Percentiles rank a stretch among this genome's conserved stretches.
phyloP scores from a whole-genome alignment of 1,140 invertebrate genomes.

The Homarus americanus region DNA sequence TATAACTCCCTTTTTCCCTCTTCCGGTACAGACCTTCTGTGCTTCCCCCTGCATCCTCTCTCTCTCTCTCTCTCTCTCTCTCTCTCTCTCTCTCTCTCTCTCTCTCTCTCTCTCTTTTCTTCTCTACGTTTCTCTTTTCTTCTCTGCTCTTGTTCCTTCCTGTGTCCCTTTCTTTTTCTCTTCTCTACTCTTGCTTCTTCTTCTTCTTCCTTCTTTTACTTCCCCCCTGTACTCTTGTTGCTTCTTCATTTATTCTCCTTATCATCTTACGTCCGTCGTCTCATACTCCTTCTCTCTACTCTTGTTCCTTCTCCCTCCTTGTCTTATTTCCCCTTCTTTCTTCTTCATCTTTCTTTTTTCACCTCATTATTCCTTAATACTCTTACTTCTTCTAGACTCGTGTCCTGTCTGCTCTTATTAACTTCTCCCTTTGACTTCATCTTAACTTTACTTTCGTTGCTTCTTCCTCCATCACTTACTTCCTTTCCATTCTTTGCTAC shows the following conservation, averaged over 20 bases:
- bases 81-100: constrained; percentile 6
- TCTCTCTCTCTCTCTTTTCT: not conserved
- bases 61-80: not conserved
- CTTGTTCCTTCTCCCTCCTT: not conserved
- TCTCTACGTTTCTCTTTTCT: not conserved
- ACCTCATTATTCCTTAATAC: not conserved
- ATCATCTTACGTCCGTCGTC: too few species aligned
- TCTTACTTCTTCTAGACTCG: not conserved
- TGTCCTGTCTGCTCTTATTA: not conserved
- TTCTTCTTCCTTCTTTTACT: too few species aligned
- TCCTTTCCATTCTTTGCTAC: too few species aligned
- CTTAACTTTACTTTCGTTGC: not conserved
- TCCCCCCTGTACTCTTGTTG: too few species aligned
- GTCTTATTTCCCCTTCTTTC: not conserved
- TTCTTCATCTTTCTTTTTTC: not conserved
- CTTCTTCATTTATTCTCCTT: not conserved
- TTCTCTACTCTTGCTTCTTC: too few species aligned
- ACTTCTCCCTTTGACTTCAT: not conserved
- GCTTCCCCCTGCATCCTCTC: not conserved
- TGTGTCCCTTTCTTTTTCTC: not conserved
- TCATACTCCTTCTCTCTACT: too few species aligned
- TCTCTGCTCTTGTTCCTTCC: too few species aligned
- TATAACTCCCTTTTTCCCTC: too few species aligned
- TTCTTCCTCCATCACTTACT: too few species aligned
- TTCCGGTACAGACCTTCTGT: not conserved